A percentile compares a stretch with the other conserved stretches of the same genome.
Evolutionary conservation across 2,888 invertebrate genomes (phyloP).

Genomic region (Chaetoderma sp.): DNA sequence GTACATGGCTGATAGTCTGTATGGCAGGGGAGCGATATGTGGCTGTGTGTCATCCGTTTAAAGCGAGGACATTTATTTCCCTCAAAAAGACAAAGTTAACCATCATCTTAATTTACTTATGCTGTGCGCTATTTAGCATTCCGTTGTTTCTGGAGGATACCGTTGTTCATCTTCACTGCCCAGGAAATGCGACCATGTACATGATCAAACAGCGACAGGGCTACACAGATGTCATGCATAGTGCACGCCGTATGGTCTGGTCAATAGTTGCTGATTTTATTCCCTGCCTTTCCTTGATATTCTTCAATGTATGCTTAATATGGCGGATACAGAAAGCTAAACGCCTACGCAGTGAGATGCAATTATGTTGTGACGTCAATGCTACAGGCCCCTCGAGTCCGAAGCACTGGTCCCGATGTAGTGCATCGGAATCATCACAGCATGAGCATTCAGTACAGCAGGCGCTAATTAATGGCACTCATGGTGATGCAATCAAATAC

Average conservation of each 20-base stretch:
- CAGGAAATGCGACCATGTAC: conserved; percentile 38
- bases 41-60: conserved; percentile 66
- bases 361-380: conserved; percentile 32
- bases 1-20: conserved; percentile 65
- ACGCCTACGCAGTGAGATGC: conserved; percentile 55
- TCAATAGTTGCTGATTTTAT: conserved; percentile 60
- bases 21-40: conserved; percentile 67
- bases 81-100: conserved; percentile 56
- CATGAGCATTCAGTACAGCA: too few species aligned
- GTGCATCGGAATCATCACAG: conserved; percentile 25
- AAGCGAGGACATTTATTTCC: conserved; percentile 61
- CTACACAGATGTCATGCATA: conserved; percentile 40
- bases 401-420: too few species aligned
- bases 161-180: conserved; percentile 36
- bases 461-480: too few species aligned
- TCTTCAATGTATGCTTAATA: conserved; percentile 62
- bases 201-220: conserved; percentile 34
- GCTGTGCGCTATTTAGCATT: conserved; percentile 49
- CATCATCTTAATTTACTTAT: conserved; percentile 47
- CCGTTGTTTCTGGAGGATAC: conserved; percentile 54
- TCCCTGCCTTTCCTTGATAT: conserved; percentile 59
- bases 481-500: too few species aligned
- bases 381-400: not conserved
- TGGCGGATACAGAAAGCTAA: conserved; percentile 50
- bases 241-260: conserved; percentile 52